These are phyloP conservation scores for Thalassarche chlororhynchos DNA, from an alignment of 2,113 vertebrate species.

Conservation along the genomic window DNA sequence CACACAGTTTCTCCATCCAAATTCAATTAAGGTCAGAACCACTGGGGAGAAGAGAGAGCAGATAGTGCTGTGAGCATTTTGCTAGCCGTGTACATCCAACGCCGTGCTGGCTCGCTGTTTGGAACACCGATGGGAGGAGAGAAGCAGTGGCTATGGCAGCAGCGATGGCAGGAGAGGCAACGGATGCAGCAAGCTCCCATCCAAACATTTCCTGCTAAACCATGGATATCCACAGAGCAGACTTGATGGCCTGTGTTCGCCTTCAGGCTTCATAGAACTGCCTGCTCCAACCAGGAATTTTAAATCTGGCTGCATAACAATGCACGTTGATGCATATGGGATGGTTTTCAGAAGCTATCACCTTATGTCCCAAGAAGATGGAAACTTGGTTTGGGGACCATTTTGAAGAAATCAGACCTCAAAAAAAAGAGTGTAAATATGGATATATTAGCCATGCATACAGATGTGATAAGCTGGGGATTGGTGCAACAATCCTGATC, in stretches of 20 bases:
- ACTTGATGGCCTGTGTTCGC: neutral
- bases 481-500: neutral
- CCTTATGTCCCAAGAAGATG: neutral
- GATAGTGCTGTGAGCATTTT: neutral
- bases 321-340: neutral
- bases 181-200: neutral
- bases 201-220: neutral
- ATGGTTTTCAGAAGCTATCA: neutral
- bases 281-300: neutral
- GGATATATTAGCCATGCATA: neutral
- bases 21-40: neutral
- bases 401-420: neutral
- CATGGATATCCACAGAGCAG: neutral
- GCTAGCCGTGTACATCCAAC: neutral
- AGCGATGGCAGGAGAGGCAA: neutral
- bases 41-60: neutral
- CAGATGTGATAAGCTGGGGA: neutral
- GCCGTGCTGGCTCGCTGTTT: neutral
- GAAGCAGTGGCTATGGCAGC: neutral
- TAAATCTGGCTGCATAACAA: neutral
- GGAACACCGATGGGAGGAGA: neutral
- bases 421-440: neutral
- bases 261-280: neutral
- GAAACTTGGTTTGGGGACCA: neutral
- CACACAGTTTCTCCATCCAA: neutral